Evolutionary conservation across 1,140 invertebrate species (phyloP).

Genomic region (Drosophila albomicans): DNA sequence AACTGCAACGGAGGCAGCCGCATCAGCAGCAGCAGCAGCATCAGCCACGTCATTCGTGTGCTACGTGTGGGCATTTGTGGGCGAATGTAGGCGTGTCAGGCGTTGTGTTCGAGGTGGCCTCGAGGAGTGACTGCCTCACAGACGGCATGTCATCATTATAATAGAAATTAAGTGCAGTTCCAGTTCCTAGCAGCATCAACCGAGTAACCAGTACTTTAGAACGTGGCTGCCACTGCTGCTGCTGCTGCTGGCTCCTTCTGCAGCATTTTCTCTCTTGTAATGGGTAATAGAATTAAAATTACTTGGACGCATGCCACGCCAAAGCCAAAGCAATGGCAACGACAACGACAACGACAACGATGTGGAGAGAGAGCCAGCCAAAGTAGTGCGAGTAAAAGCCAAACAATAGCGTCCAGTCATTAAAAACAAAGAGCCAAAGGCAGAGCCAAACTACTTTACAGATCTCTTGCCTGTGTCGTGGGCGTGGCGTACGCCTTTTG

Average conservation of each 20-base stretch:
- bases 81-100: constrained; percentile 43
- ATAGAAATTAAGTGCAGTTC: constrained; percentile 69
- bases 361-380: background rate
- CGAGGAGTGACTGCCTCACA: constrained; percentile 43
- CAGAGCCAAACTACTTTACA: constrained; percentile 30
- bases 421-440: constrained; percentile 61
- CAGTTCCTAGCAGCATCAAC: constrained; percentile 18
- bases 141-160: constrained; percentile 71
- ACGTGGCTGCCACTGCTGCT: constrained; percentile 24
- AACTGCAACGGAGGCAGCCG: constrained; percentile 22
- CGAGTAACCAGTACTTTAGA: constrained; percentile 6
- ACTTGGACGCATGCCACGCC: constrained; percentile 66
- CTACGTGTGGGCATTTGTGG: constrained; percentile 56
- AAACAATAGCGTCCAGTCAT: constrained; percentile 61
- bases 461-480: background rate
- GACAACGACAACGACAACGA: constrained; percentile 34
- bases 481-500: background rate
- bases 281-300: constrained; percentile 75
- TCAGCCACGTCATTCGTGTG: constrained; percentile 26
- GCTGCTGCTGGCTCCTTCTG: constrained; percentile 19
- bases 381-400: constrained; percentile 32
- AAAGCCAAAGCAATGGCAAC: constrained; percentile 26
- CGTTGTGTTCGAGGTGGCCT: constrained; percentile 20
- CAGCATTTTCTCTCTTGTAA: constrained; percentile 41
- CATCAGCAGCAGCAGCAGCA: background rate